Percentiles rank a stretch among this genome's conserved stretches.
phyloP scores from a whole-genome alignment of 1,140 invertebrate species.

The Adelges cooleyi region DNA sequence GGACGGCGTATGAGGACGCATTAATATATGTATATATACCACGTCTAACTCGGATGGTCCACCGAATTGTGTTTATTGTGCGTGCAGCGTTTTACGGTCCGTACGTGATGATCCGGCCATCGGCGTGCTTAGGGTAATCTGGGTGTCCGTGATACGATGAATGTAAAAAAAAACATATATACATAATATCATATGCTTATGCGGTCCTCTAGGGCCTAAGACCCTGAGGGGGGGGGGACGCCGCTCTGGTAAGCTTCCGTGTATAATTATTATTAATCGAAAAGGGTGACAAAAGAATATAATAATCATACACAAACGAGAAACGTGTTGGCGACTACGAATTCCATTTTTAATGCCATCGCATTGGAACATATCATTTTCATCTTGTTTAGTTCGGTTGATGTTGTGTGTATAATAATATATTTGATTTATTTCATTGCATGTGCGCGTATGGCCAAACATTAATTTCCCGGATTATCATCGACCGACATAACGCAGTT shows the following conservation, averaged over 20 bases:
- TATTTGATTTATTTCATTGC: no score
- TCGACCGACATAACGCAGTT: neutral
- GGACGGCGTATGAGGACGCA: neutral
- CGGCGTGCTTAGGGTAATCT: slow-evolving; percentile 20
- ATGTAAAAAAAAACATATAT: neutral
- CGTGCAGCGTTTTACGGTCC: slow-evolving; percentile 13
- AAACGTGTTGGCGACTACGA: neutral
- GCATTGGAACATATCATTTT: no score
- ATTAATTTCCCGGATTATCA: slow-evolving; percentile 12
- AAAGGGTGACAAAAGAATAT: slow-evolving; percentile 1
- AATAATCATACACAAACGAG: neutral
- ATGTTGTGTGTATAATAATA: no score
- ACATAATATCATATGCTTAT: neutral
- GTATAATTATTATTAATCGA: neutral
- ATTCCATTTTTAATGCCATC: neutral
- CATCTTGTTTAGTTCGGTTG: no score
- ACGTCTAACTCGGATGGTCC: neutral
- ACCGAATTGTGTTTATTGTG: slow-evolving; percentile 26
- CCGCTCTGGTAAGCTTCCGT: no score
- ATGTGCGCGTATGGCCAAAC: slow-evolving; percentile 3
- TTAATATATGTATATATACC: slow-evolving; percentile 5
- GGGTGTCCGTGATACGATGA: slow-evolving; percentile 25
- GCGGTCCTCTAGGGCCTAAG: no score
- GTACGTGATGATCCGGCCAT: slow-evolving; percentile 20
- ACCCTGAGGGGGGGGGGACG: neutral